Percentiles rank a stretch among this genome's conserved stretches.
Conservation (phyloP, 2,113 vertebrate genomes). For the Halcyon senegalensis region DNA sequence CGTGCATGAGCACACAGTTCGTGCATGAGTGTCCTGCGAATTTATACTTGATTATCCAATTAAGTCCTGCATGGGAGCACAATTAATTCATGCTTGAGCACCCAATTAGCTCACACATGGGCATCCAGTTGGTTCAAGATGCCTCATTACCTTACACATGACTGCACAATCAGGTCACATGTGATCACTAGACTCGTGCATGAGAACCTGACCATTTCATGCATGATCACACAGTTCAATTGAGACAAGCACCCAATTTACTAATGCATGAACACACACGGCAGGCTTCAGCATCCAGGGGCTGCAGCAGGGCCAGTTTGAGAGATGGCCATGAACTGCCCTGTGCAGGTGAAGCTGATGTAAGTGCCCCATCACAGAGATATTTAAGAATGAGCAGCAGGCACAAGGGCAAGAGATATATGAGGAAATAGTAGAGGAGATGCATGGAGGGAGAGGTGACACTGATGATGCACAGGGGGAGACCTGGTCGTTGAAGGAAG, state of each 20-base stretch:
- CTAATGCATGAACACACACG: accelerated
- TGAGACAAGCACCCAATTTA: background rate
- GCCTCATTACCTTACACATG: background rate
- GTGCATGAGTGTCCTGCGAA: background rate
- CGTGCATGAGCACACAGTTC: background rate
- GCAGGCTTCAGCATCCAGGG: background rate
- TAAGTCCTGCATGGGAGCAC: constrained; percentile 9
- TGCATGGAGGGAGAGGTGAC: accelerated
- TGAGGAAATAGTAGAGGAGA: background rate
- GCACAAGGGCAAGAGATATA: background rate
- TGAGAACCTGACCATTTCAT: background rate
- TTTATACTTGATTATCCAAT: background rate
- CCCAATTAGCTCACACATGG: background rate
- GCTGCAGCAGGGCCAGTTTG: background rate
- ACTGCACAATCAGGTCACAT: background rate
- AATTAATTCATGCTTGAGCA: background rate
- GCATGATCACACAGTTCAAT: background rate
- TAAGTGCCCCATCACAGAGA: background rate
- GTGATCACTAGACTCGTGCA: background rate
- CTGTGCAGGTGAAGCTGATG: background rate
- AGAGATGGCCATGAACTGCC: background rate
- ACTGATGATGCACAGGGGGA: background rate
- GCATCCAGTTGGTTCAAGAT: background rate
- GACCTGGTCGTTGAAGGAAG: background rate
- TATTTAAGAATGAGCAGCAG: background rate